These are phyloP conservation scores for Lepeophtheirus nordmannii DNA, from an alignment of 2,888 invertebrate species.

Conservation along the genomic window DNA sequence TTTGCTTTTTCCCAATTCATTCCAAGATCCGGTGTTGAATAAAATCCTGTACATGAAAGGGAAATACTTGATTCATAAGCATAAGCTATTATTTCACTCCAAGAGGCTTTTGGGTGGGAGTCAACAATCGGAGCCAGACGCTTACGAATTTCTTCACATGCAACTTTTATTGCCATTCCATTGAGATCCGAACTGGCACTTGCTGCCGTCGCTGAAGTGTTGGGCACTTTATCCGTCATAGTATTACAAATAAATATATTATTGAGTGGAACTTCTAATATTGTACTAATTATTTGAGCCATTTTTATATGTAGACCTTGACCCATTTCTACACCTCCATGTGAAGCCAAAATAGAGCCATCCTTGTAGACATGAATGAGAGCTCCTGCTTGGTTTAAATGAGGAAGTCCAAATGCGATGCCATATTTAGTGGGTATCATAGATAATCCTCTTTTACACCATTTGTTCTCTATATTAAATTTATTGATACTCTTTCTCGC, in stretches of 20 bases:
- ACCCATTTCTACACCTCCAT: conserved; percentile 41
- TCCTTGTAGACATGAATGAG: conserved; percentile 38
- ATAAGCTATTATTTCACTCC: conserved; percentile 64
- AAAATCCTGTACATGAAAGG: conserved; percentile 66
- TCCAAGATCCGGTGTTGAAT: conserved; percentile 48
- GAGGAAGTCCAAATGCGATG: conserved; percentile 30
- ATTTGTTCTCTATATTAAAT: conserved; percentile 30
- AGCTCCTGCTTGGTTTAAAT: conserved; percentile 35
- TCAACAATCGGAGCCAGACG: conserved; percentile 57
- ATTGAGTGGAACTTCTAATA: conserved; percentile 50
- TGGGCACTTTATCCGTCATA: conserved; percentile 75
- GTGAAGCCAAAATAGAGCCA: conserved; percentile 38
- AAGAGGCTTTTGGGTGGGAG: conserved; percentile 55
- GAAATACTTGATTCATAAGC: conserved; percentile 66
- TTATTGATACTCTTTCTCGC: background rate
- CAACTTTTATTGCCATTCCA: conserved; percentile 73
- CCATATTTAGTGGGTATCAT: conserved; percentile 33
- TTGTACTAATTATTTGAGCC: conserved; percentile 49
- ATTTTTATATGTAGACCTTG: conserved; percentile 42
- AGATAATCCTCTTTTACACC: conserved; percentile 35
- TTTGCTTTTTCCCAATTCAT: conserved; percentile 30
- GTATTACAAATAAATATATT: conserved; percentile 68
- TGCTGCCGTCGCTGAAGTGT: conserved; percentile 75
- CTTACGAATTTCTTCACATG: conserved; percentile 56
- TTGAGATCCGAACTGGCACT: conserved; percentile 76